Evolutionary conservation across 53 echinoderm and acorn worm genomes (phyloP).

Genomic region (Hippasteria phrygiana): DNA sequence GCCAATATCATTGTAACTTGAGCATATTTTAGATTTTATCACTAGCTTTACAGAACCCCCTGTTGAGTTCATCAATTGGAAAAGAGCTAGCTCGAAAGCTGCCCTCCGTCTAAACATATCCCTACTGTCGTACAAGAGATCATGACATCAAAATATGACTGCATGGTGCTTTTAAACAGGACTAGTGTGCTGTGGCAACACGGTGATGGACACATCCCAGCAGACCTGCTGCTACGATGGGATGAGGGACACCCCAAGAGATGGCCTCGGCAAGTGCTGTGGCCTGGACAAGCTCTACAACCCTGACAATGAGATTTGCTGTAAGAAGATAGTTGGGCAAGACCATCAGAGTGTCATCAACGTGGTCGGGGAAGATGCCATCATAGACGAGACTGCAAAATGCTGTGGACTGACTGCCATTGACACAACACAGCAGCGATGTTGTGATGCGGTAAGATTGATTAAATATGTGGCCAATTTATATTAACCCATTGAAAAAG

Average conservation of each 20-base stretch:
- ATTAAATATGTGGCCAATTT: neutral
- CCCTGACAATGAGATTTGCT: slow-evolving; percentile 69
- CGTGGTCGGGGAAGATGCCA: slow-evolving; percentile 22
- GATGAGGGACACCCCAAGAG: neutral
- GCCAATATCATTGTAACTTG: neutral
- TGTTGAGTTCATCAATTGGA: too few species aligned
- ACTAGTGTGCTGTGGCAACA: slow-evolving; percentile 71
- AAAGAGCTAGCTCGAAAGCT: too few species aligned
- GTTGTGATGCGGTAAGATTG: slow-evolving; percentile 59
- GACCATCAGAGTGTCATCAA: slow-evolving; percentile 1
- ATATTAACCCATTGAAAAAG: too few species aligned
- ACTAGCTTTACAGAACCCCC: neutral
- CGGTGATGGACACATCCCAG: slow-evolving; percentile 34
- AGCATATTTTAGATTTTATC: too few species aligned
- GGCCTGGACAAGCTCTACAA: slow-evolving; percentile 62
- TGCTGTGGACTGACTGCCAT: slow-evolving; percentile 70
- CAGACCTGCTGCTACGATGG: slow-evolving; percentile 72
- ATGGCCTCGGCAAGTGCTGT: slow-evolving; percentile 53
- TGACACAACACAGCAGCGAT: slow-evolving; percentile 61
- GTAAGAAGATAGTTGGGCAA: neutral
- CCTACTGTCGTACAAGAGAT: neutral
- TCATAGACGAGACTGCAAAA: slow-evolving; percentile 4
- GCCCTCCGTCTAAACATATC: neutral
- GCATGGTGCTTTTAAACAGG: slow-evolving; percentile 32
- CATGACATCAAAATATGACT: neutral